Evolutionary conservation across 1,140 invertebrate species (phyloP).

Genomic region (Aricia agestis): DNA sequence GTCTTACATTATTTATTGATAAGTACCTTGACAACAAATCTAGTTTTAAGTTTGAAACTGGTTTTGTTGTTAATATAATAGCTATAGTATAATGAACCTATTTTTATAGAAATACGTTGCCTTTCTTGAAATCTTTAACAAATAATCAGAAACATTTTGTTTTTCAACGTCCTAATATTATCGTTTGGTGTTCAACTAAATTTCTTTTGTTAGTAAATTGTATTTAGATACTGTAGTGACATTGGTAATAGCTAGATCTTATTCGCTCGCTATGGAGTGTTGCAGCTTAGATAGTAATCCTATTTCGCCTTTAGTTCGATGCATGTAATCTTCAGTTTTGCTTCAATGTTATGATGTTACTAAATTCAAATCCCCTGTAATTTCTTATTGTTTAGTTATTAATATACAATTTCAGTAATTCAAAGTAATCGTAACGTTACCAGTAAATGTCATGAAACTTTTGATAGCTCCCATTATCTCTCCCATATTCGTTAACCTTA

Average conservation of each 20-base stretch:
- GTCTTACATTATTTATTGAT: no score
- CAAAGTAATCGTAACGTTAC: no score
- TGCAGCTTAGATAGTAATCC: background rate
- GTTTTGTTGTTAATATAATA: background rate
- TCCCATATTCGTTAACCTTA: no score
- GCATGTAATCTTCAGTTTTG: background rate
- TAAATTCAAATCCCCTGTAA: background rate
- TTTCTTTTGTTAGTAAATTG: background rate
- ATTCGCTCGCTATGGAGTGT: background rate
- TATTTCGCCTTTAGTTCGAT: background rate
- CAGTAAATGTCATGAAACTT: no score
- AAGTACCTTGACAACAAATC: no score
- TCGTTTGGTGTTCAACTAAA: background rate
- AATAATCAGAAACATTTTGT: conserved; percentile 7
- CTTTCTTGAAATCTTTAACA: background rate
- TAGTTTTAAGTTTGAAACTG: no score
- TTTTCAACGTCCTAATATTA: background rate
- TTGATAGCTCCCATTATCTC: no score
- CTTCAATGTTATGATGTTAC: background rate
- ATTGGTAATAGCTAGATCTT: background rate
- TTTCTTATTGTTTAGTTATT: no score
- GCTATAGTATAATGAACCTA: background rate
- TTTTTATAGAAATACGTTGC: background rate
- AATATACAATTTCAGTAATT: no score
- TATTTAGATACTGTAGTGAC: background rate